Base-by-base conservation (phyloP, 2,113 vertebrate species). In the Rhinoptilus africanus region DNA sequence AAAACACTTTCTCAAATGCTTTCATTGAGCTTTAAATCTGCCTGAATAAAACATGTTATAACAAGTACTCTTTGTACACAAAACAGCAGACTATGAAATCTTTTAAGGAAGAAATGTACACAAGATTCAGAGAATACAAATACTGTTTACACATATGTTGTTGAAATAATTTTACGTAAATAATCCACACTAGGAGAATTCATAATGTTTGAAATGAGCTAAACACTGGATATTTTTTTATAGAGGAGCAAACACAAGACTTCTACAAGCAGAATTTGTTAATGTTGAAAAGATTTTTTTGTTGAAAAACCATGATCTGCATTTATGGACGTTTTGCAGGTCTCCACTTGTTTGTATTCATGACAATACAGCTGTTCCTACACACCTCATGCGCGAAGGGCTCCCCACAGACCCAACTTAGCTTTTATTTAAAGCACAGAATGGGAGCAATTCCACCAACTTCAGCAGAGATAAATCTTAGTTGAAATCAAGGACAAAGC, bases 271-370 rank as follows among this genome's bases (percentile, higher is more conserved):
- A 88, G 23, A 83, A 90, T 69, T 28, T 85, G 21, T 34, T 73
- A 17, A 28, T 8, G 62, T 51, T 85, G 57, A 82, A 92, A 67
- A 37, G 47, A 72, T 75, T 91, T 91, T 45, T 81, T 74, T 64
- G 35, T 75, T 93, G 59, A 90, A 93, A 96, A 92, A 34, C 12
- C 59, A 35, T 11, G 22, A 62, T 80, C n/a, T 77, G 8, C 45
- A 43, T 94, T 86, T 83, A 48, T 0, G 0, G 92, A 48, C 37
- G 35, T 74, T 86, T 74, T 92, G 92, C 95, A 95, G 63, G 90
- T 95, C 79, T 76, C 63, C 88, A 85, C 92, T 96, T 90, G 92
- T 88, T 96, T 90, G 81, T 76, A 89, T 82, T 82, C 86, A 45
- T 74, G 79, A 77, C 88, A 90, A 35, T 73, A 27, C 53, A 90